These are phyloP conservation scores for Porites divaricata DNA, from an alignment of 92 coral and sea anemone genomes.

Conservation along the genomic window DNA sequence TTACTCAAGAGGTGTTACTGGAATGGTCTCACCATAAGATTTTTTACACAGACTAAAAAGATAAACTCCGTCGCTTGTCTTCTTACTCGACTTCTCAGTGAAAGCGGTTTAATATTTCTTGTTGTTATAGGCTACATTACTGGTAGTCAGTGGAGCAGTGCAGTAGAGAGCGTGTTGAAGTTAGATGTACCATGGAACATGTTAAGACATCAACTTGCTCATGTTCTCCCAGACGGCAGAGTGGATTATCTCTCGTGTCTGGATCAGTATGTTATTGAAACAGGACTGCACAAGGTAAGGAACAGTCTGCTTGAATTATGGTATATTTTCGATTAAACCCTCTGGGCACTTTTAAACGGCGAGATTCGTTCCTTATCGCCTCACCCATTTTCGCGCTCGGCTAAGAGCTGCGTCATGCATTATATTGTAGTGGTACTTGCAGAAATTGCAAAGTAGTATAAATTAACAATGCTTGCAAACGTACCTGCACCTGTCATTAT, in stretches of 20 bases:
- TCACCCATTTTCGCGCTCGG: background rate
- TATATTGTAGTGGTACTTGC: too few species aligned
- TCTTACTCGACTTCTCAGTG: background rate
- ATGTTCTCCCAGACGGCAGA: constrained; percentile 79
- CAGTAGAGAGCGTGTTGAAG: constrained; percentile 81
- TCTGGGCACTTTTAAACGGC: background rate
- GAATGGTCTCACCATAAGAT: too few species aligned
- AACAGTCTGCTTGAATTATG: background rate
- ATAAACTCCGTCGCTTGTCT: too few species aligned
- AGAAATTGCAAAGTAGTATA: background rate
- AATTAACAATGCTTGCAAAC: background rate
- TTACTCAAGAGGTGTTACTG: too few species aligned
- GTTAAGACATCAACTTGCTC: constrained; percentile 84
- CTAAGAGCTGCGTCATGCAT: too few species aligned
- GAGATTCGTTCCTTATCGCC: background rate
- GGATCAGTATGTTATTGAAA: constrained; percentile 86
- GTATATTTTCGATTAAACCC: too few species aligned
- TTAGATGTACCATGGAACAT: constrained; percentile 95
- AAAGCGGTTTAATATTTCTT: background rate
- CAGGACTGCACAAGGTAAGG: constrained; percentile 63
- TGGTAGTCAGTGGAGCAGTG: constrained; percentile 87
- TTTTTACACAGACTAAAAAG: too few species aligned
- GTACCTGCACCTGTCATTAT: too few species aligned
- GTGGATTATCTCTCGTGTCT: constrained; percentile 87
- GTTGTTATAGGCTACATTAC: constrained; percentile 66